A percentile compares a stretch with the other conserved stretches of the same genome.
Conservation (phyloP, 2,797 vertebrate genomes). For the Halcyon smyrnensis region DNA sequence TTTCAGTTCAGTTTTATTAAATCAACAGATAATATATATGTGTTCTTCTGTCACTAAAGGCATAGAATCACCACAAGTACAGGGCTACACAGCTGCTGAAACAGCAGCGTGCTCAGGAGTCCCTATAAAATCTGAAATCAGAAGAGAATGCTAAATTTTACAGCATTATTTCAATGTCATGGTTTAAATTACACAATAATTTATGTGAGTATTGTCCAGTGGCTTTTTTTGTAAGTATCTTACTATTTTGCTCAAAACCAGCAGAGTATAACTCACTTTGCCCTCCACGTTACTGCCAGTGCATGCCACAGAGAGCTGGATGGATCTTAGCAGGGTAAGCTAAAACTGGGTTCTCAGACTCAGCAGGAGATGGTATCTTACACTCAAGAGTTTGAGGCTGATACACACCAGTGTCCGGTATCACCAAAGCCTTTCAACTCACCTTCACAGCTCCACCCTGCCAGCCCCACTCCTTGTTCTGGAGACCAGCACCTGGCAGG, state of each 20-base stretch:
- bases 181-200: neutral
- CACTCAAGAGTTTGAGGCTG: neutral
- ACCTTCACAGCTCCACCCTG: neutral
- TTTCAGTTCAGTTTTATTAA: neutral
- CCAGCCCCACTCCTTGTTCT: neutral
- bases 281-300: accelerated
- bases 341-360: neutral
- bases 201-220: neutral
- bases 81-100: neutral
- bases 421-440: neutral
- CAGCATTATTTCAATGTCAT: neutral
- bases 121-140: neutral
- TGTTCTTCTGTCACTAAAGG: neutral
- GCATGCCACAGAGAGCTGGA: accelerated
- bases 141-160: neutral
- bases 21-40: neutral
- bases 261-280: accelerated
- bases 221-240: neutral
- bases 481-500: accelerated
- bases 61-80: neutral
- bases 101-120: neutral
- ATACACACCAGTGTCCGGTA: neutral
- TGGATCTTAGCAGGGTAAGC: neutral
- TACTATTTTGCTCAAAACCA: neutral
- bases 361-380: neutral